Evolutionary conservation across 1,140 invertebrate species (phyloP).

Genomic region (Anastrepha ludens): DNA sequence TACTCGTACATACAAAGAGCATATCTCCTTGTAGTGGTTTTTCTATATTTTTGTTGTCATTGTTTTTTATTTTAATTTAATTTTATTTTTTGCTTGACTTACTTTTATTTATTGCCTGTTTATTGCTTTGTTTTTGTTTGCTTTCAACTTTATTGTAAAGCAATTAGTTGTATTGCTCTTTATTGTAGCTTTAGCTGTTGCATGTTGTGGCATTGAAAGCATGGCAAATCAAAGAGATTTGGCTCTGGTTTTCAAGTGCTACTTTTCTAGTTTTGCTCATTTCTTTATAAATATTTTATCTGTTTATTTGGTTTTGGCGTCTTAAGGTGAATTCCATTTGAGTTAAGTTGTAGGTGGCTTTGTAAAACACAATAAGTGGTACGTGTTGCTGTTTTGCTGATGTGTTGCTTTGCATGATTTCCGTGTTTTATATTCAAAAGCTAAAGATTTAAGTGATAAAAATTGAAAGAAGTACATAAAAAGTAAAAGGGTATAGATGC

Average conservation of each 20-base stretch:
- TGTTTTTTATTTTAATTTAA: slow-evolving; percentile 15
- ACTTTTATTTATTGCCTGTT: slow-evolving; percentile 42
- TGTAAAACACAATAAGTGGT: neutral
- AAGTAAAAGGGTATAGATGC: too few species aligned
- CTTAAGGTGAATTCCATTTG: neutral
- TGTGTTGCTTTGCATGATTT: slow-evolving; percentile 12
- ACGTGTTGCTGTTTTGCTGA: neutral
- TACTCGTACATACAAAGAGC: neutral
- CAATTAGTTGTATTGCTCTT: slow-evolving; percentile 9
- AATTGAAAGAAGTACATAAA: too few species aligned
- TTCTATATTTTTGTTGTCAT: neutral
- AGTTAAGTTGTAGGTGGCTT: slow-evolving; percentile 35
- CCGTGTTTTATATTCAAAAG: neutral
- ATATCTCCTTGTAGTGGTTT: slow-evolving; percentile 2
- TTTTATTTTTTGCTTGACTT: neutral
- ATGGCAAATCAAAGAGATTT: neutral
- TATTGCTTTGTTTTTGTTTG: neutral
- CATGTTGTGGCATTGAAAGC: neutral
- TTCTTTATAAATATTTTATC: neutral
- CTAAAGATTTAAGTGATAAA: too few species aligned
- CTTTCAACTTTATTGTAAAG: slow-evolving; percentile 16
- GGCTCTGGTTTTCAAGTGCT: neutral
- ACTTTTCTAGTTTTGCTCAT: neutral
- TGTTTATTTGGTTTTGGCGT: neutral
- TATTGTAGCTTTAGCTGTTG: neutral